Conservation (phyloP, 2,797 vertebrate species). For the Rhynchonycteris naso region DNA sequence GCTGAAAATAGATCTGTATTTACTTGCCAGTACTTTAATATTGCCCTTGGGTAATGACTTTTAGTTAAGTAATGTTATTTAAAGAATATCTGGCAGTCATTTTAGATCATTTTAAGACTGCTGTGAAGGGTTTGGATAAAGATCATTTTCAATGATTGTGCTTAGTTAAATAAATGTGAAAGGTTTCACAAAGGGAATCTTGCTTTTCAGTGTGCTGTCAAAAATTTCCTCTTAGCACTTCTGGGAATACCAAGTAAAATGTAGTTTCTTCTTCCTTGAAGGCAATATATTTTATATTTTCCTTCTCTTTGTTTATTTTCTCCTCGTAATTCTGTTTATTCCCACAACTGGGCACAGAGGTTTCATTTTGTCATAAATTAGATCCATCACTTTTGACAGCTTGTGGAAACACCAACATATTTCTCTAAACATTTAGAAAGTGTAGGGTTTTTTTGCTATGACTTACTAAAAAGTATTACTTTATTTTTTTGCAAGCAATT, state of each 20-base stretch:
- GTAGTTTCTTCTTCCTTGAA: slow-evolving; percentile 85
- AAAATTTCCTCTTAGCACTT: slow-evolving; percentile 85
- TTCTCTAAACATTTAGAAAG: slow-evolving; percentile 81
- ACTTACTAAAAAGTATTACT: slow-evolving; percentile 79
- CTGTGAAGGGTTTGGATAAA: slow-evolving; percentile 87
- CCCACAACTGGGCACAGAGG: slow-evolving; percentile 82
- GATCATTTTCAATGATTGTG: slow-evolving; percentile 87
- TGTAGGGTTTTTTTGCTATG: slow-evolving; percentile 70
- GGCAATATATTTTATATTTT: slow-evolving; percentile 86
- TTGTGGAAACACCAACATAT: slow-evolving; percentile 76
- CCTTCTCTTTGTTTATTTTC: slow-evolving; percentile 85
- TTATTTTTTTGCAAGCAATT: slow-evolving; percentile 79
- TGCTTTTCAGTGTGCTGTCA: slow-evolving; percentile 85
- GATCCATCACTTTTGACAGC: slow-evolving; percentile 82
- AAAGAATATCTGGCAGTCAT: slow-evolving; percentile 86
- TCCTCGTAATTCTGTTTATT: slow-evolving; percentile 85
- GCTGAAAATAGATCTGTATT: slow-evolving; percentile 83
- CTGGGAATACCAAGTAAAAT: slow-evolving; percentile 85
- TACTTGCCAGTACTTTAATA: slow-evolving; percentile 83
- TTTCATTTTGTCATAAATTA: slow-evolving; percentile 85
- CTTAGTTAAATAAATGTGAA: slow-evolving; percentile 87
- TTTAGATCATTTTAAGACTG: slow-evolving; percentile 87
- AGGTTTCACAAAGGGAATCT: slow-evolving; percentile 85
- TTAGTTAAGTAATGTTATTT: slow-evolving; percentile 86
- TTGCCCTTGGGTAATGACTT: slow-evolving; percentile 84